Base-by-base conservation (phyloP, 1,140 invertebrate genomes). In the Phocides pigmalion region DNA sequence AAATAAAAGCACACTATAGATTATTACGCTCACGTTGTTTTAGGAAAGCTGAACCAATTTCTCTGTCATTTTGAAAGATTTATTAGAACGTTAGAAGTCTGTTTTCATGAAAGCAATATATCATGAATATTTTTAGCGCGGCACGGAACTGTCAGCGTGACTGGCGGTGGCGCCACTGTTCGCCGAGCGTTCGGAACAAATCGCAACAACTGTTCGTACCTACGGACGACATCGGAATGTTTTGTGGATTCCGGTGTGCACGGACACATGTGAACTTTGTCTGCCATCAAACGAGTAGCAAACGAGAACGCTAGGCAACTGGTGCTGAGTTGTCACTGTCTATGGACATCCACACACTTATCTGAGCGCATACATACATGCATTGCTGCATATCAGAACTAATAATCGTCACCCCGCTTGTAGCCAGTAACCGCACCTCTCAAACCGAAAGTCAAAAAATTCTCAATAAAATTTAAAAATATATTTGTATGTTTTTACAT, bases 31-130 rank as follows among this genome's bases (percentile, higher is more conserved):
- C 14, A 11, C 56, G 11, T 47, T 32, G 28, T 47, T 59, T 35
- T 46, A 28, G n/a, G 20, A 47, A 32, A 59, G 54, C 22, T n/a
- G 2, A 37, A 19, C 16, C 25, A 32, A 47, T 47, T 47, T 32
- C 54, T 28, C 56, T 47, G 42, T 59, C 42, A 32, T 28, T 59
- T 20, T 20, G 58, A 49, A 61, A 61, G 58, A 61, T 61, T 61
- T 61, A 61, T 61, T 49, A 49, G 19, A 37, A 16, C 44, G 58
- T 61, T 49, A 39, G 58, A 61, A 61, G 44, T 61, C 17, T 49
- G 28, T 61, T 61, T 61, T 47, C 44, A 47, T 37, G 58, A 49
- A 49, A 61, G 58, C 58, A 61, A 61, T 61, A 61, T 61, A 61
- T 61, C 58, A 61, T 47, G 44, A 39, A 49, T 61, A 61, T 61